A percentile compares a stretch with the other conserved stretches of the same genome.
Conservation (phyloP, 2,797 vertebrate species). For the Cossypha dichroa region DNA sequence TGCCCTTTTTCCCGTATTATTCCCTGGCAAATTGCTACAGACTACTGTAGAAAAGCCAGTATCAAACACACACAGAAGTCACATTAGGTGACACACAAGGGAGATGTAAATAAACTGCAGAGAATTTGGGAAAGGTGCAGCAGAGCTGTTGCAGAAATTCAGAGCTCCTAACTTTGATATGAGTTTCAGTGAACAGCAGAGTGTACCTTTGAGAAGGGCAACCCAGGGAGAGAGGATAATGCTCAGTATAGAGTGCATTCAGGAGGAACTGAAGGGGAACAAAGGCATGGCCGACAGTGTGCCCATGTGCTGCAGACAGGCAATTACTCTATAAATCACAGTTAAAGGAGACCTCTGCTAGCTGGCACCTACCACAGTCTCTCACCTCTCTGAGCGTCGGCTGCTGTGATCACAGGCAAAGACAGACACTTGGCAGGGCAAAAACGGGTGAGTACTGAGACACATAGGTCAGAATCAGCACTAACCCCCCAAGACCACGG, state of each 20-base stretch:
- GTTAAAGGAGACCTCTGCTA: constrained; percentile 36
- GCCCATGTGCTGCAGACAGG: constrained; percentile 57
- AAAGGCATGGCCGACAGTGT: constrained; percentile 56
- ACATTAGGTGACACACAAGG: neutral
- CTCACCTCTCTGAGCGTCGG: neutral
- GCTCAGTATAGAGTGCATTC: constrained; percentile 34
- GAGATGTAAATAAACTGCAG: constrained; percentile 21
- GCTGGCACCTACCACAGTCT: neutral
- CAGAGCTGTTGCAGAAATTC: neutral
- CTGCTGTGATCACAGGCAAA: neutral
- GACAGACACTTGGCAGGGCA: neutral
- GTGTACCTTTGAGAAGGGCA: constrained; percentile 44
- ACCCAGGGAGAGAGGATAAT: constrained; percentile 47
- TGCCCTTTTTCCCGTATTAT: neutral
- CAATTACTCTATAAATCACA: constrained; percentile 66
- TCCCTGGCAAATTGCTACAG: neutral
- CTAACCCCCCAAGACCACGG: neutral
- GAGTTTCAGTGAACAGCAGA: neutral
- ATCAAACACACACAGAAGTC: neutral
- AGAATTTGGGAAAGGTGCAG: neutral
- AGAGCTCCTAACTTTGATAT: neutral
- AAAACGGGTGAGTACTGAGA: neutral
- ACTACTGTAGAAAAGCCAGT: neutral
- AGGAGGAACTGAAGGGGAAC: constrained; percentile 57
- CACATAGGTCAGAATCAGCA: neutral